Evolutionary conservation across 2,888 invertebrate genomes (phyloP).

Genomic region (Torymus aiolomorphi): DNA sequence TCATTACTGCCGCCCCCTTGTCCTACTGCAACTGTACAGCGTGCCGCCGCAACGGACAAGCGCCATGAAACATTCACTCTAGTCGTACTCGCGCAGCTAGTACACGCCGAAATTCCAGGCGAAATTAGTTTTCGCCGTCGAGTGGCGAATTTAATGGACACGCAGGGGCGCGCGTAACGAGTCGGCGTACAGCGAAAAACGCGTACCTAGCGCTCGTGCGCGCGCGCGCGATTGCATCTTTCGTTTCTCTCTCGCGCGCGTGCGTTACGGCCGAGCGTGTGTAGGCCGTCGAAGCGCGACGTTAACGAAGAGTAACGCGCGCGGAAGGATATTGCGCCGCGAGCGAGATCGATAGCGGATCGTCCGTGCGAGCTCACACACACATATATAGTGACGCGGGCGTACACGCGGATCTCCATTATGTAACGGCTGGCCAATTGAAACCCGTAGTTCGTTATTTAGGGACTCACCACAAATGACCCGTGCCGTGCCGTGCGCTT

Average conservation of each 20-base stretch:
- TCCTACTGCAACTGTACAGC: too few relatives aligned
- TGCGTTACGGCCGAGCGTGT: too few relatives aligned
- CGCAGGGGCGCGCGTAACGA: too few relatives aligned
- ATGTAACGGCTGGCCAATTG: slow-evolving; percentile 56
- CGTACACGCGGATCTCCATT: slow-evolving; percentile 36
- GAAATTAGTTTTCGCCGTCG: slow-evolving; percentile 2
- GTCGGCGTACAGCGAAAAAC: not conserved
- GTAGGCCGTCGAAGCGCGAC: slow-evolving; percentile 53
- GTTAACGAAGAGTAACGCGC: slow-evolving; percentile 65
- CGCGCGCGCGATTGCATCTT: not conserved
- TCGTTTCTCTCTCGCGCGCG: slow-evolving; percentile 38
- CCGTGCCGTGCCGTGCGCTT: too few relatives aligned
- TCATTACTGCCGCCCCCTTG: too few relatives aligned
- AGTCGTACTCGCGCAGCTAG: not conserved
- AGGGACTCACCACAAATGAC: too few relatives aligned
- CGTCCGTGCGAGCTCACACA: slow-evolving; percentile 32
- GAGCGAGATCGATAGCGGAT: slow-evolving; percentile 44
- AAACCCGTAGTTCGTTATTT: slow-evolving; percentile 64
- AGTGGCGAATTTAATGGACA: too few relatives aligned
- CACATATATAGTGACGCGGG: too few relatives aligned
- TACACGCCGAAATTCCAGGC: not conserved
- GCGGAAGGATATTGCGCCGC: slow-evolving; percentile 54
- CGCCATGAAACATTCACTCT: too few relatives aligned
- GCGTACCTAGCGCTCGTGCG: slow-evolving; percentile 38
- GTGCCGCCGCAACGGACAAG: too few relatives aligned